phyloP scores from a whole-genome alignment of 2,113 vertebrate species.

The Turdus rufiventris region DNA sequence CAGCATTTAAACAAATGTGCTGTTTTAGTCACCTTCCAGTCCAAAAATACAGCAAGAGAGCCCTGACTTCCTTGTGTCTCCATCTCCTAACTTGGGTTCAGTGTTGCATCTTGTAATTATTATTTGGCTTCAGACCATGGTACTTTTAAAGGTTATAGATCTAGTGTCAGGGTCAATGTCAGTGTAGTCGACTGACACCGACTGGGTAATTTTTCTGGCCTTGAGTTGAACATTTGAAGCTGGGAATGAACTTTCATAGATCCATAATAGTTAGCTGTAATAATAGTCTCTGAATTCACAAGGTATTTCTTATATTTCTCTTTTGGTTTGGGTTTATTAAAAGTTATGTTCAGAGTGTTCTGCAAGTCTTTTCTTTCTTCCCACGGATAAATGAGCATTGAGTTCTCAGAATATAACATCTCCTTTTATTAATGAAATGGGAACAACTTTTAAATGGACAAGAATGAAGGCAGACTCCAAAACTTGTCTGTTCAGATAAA shows the following conservation, averaged over 20 bases:
- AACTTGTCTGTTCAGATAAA: neutral
- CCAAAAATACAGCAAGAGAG: neutral
- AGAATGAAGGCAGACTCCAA: neutral
- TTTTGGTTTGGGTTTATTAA: neutral
- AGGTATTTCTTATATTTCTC: neutral
- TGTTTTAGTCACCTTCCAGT: neutral
- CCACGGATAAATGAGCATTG: accelerated
- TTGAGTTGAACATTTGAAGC: neutral
- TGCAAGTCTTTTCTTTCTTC: neutral
- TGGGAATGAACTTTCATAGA: neutral
- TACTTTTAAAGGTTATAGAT: neutral
- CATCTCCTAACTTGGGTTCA: neutral
- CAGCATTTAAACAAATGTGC: neutral
- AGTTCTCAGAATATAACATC: neutral
- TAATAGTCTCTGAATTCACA: neutral
- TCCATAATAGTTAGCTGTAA: neutral
- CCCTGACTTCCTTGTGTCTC: neutral
- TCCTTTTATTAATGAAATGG: neutral
- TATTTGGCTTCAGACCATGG: neutral
- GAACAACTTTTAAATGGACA: neutral
- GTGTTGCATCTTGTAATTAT: neutral
- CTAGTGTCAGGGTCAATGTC: neutral
- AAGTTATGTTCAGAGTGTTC: neutral
- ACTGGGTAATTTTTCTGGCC: neutral
- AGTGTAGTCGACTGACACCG: neutral